Base-by-base conservation (phyloP, 2,888 invertebrate genomes). In the Tetanocera ferruginea region DNA sequence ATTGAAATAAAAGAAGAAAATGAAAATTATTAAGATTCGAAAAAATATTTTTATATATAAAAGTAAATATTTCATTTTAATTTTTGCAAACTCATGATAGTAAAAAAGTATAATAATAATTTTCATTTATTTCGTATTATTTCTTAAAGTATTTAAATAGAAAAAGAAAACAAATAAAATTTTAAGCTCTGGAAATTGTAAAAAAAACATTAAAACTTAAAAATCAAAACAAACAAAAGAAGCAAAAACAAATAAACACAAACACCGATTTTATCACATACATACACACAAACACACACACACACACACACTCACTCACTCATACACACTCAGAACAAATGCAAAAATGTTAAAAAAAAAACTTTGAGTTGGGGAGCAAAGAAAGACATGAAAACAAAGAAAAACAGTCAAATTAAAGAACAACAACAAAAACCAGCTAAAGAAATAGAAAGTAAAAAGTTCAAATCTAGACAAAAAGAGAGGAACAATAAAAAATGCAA, bases 291-390 rank as follows among this genome's bases (percentile, higher is more conserved):
- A n/a, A n/a, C n/a, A 43, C 43, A 43, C 43, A 11, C 43, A 74
- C 49, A 23, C 62, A 64, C 31, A 80, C 76, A 73, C 49, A 80
- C 49, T 78, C 78, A 79, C 82, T 81, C 78, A 80, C 80, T 72
- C 76, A 72, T 72, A 71, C 76, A 78, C 37, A 72, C 23, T 74
- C 76, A 74, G 49, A 76, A 43, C 79, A 80, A 76, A 71, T 49
- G 55, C 60, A 80, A 25, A 81, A 62, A 62, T 34, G 76, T 51
- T 49, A 60, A 80, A 82, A 77, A 79, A 76, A 81, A 81, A 81
- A 83, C 85, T 89, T 87, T 88, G 88, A 88, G 88, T 84, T 86
- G 89, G 88, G 89, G 89, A 85, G 87, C 86, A 87, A 80, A 81
- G 77, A 57, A 52, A 69, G 55, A 74, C 78, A 76, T 71, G 37